These are phyloP conservation scores for Sminthurides aquaticus DNA, from an alignment of 2,888 invertebrate species.

Conservation along the genomic window DNA sequence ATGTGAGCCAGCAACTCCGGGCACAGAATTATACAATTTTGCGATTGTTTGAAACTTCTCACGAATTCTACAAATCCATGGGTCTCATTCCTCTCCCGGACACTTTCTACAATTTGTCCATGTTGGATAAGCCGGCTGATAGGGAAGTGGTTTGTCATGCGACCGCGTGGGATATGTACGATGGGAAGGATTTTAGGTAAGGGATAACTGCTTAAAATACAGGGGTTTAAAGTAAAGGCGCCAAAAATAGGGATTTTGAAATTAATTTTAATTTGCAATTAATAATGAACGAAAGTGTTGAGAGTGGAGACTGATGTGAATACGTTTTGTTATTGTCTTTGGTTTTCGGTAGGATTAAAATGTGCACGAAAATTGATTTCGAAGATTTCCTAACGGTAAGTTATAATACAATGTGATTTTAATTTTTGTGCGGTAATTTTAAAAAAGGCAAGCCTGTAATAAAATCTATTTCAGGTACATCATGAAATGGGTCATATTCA, in stretches of 20 bases:
- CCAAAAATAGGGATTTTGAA: background rate
- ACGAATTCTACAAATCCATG: slow-evolving; percentile 73
- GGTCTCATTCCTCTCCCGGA: slow-evolving; percentile 71
- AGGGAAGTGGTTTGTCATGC: slow-evolving; percentile 60
- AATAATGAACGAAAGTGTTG: too few relatives aligned
- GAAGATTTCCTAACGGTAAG: slow-evolving; percentile 61
- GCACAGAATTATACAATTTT: slow-evolving; percentile 35
- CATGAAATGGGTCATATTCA: slow-evolving; percentile 82
- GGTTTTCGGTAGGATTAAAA: slow-evolving; percentile 76
- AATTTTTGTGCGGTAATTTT: background rate
- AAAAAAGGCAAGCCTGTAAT: background rate
- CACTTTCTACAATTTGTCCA: slow-evolving; percentile 70
- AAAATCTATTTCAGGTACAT: slow-evolving; percentile 54
- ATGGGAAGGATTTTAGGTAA: slow-evolving; percentile 72
- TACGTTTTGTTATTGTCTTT: too few relatives aligned
- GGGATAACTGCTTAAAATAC: background rate
- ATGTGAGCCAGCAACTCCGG: slow-evolving; percentile 38
- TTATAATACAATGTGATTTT: background rate
- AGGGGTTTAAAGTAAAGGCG: too few relatives aligned
- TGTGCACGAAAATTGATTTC: slow-evolving; percentile 71
- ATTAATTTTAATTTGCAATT: background rate
- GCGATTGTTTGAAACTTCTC: slow-evolving; percentile 68
- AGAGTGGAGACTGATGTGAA: too few relatives aligned
- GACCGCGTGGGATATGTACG: slow-evolving; percentile 62
- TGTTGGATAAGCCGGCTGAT: slow-evolving; percentile 66